Conservation (phyloP, 2,113 vertebrate genomes). For the Dasyornis broadbenti region DNA sequence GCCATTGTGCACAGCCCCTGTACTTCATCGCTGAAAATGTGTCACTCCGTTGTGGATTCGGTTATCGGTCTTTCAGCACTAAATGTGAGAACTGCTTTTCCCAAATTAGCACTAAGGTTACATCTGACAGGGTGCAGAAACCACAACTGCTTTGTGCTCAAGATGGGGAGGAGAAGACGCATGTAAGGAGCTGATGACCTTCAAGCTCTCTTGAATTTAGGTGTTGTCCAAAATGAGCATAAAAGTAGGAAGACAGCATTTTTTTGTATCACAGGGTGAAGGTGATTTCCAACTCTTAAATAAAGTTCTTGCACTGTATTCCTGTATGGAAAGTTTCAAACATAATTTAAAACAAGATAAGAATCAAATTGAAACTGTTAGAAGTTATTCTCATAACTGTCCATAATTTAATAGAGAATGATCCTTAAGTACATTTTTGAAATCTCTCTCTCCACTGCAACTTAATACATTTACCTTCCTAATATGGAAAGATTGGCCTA, state of each 20-base stretch:
- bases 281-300: neutral
- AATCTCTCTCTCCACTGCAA: neutral
- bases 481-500: neutral
- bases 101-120: slow-evolving; percentile 65
- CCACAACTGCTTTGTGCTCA: neutral
- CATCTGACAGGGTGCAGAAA: slow-evolving; percentile 61
- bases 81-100: slow-evolving; percentile 67
- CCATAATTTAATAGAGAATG: neutral
- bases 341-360: neutral
- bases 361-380: neutral
- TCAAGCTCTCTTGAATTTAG: neutral
- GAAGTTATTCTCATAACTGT: neutral
- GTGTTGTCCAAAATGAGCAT: neutral
- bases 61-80: slow-evolving; percentile 68
- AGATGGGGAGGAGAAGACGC: neutral
- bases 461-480: neutral
- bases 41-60: slow-evolving; percentile 45
- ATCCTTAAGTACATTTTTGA: neutral
- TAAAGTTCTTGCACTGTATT: neutral
- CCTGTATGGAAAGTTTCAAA: neutral
- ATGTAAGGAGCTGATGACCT: neutral
- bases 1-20: slow-evolving; percentile 53
- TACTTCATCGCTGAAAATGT: slow-evolving; percentile 50
- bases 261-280: neutral
- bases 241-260: neutral